Evolutionary conservation across 2,113 vertebrate species (phyloP).

Genomic region (Zosterops japonicus): DNA sequence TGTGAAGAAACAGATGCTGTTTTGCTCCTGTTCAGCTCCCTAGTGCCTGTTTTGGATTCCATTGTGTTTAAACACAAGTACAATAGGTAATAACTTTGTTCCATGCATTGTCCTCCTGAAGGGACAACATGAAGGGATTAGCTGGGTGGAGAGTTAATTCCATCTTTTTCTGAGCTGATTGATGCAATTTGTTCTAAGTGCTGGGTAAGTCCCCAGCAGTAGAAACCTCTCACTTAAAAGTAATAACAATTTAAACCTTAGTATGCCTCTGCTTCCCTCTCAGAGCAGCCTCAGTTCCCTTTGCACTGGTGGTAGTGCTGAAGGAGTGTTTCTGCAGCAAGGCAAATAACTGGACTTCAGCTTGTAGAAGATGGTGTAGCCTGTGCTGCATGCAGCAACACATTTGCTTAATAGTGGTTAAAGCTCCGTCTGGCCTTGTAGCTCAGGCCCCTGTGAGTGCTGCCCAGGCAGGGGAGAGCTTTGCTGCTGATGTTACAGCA

Average conservation of each 20-base stretch:
- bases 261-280: not conserved
- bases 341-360: not conserved
- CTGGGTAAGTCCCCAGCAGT: not conserved
- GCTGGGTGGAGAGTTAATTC: not conserved
- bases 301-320: not conserved
- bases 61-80: slow-evolving; percentile 25
- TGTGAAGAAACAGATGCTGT: slow-evolving; percentile 41
- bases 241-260: not conserved
- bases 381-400: not conserved
- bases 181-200: not conserved
- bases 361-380: not conserved
- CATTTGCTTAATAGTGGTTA: not conserved
- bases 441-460: not conserved
- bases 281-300: not conserved
- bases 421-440: not conserved
- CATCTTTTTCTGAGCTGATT: not conserved
- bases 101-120: slow-evolving; percentile 11
- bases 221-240: not conserved
- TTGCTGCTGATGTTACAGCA: not conserved
- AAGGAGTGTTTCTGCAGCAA: not conserved
- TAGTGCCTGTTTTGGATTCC: not conserved
- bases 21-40: slow-evolving; percentile 24
- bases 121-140: not conserved
- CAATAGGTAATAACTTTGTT: slow-evolving; percentile 33
- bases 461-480: not conserved